phyloP scores from a whole-genome alignment of 2,797 vertebrate species.

The Poecilia gillii region DNA sequence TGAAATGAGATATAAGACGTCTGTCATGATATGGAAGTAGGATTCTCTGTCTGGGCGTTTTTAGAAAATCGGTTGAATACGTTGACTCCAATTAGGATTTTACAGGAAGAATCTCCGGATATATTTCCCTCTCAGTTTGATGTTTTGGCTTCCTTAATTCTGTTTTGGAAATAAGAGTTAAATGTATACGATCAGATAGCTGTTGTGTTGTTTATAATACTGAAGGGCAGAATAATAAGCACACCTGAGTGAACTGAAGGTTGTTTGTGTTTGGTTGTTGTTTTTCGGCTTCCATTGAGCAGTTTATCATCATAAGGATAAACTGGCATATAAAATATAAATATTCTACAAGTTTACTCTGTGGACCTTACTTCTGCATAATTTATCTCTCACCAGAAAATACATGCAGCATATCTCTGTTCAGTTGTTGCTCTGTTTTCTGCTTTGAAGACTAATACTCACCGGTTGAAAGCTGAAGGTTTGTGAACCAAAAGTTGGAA shows the following conservation, averaged over 20 bases:
- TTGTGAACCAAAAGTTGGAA: not conserved
- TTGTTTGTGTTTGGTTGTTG: constrained; percentile 18
- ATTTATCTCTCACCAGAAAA: constrained; percentile 64
- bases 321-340: constrained; percentile 62
- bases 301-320: constrained; percentile 54
- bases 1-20: constrained; percentile 1
- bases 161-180: not conserved
- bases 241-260: constrained; percentile 21
- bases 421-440: constrained; percentile 40
- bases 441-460: constrained; percentile 39
- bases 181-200: constrained; percentile 26
- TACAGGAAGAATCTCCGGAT: constrained; percentile 39
- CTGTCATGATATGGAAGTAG: constrained; percentile 19
- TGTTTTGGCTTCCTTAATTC: constrained; percentile 39
- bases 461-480: constrained; percentile 25
- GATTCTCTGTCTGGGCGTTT: constrained; percentile 8
- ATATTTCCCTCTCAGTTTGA: constrained; percentile 19
- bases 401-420: constrained; percentile 40
- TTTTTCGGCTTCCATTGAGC: constrained; percentile 47
- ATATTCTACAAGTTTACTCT: constrained; percentile 53
- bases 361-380: constrained; percentile 59
- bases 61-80: constrained; percentile 14
- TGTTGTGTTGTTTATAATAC: constrained; percentile 39
- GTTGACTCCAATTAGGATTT: constrained; percentile 33
- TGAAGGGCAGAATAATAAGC: constrained; percentile 36